Base-by-base conservation (phyloP, 2,113 vertebrate genomes). In the Fukomys damarensis region DNA sequence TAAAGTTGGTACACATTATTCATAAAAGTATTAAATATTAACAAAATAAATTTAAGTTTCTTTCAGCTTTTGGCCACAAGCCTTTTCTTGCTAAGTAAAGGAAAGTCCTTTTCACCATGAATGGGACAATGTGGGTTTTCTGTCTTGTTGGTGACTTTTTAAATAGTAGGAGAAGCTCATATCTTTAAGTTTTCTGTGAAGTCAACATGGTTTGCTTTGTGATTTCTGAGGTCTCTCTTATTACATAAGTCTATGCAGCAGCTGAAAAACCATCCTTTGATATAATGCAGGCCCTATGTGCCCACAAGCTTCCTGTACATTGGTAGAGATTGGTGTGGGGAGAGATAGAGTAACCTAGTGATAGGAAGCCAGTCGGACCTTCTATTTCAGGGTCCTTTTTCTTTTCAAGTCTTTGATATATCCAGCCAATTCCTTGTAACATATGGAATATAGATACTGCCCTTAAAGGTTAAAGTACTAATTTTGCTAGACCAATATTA, bases 231-330 rank as follows among this genome's bases (percentile, higher is more conserved):
- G 90, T 97, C 90, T 98, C 89, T 97, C 94, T 98, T 98, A 96
- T 97, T 98, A 89, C 97, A 97, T 91, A 98, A 97, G 98, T 98
- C 95, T 98, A 95, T 96, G 92, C 95, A 98, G 96, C 96, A 96
- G 97, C 80, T 96, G 32, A 97, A 97, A 98, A 98, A 87, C 96
- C 95, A 92, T 93, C 93, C 96, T 98, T 98, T 98, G 95, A 98
- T 98, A 94, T 93, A 97, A 93, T 66, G 93, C 61, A 82, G 97
- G 80, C 89, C 96, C 90, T 94, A 97, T 97, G 96, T 93, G 93
- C 91, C 30, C 28, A 43, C 3, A 85, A 97, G 87, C 96, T 97
- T 96, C 94, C 97, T 92, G 93, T 92, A 88, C 96, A 72, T 16
- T 66, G 90, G 95, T 94, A 91, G 95, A 94, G 95, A 96, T 86